Percentiles rank a stretch among this genome's conserved stretches.
These are phyloP conservation scores for Camponotus fellah DNA, from an alignment of 2,888 invertebrate genomes.

Conservation along the genomic window DNA sequence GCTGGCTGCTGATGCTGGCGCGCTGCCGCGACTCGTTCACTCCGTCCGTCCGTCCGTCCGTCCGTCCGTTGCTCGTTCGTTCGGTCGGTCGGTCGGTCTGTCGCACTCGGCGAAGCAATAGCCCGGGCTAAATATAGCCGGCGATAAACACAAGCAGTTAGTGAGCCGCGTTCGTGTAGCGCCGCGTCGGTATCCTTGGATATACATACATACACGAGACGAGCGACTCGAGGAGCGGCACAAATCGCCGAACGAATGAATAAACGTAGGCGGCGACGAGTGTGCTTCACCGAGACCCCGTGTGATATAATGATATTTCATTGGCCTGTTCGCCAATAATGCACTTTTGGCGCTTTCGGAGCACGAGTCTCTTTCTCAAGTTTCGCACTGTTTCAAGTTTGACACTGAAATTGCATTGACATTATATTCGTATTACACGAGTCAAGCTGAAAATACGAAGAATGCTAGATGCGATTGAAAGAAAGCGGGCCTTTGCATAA, in stretches of 20 bases:
- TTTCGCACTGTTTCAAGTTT: neutral
- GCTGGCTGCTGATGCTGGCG: constrained; percentile 41
- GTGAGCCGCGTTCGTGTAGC: constrained; percentile 75
- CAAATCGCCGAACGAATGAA: constrained; percentile 6
- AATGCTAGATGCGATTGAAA: neutral
- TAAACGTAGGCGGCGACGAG: neutral
- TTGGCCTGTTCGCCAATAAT: neutral
- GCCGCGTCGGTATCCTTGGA: constrained; percentile 70
- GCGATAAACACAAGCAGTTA: constrained; percentile 84
- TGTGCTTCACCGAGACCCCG: constrained; percentile 9
- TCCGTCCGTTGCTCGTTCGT: constrained; percentile 46
- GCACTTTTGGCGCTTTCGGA: neutral
- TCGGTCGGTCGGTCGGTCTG: constrained; percentile 71
- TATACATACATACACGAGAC: constrained; percentile 65
- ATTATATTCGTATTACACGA: neutral
- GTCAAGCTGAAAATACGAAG: neutral
- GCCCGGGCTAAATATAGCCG: constrained; percentile 83
- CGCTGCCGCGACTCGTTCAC: constrained; percentile 25
- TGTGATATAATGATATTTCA: neutral
- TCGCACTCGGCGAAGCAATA: constrained; percentile 82
- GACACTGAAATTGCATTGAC: neutral
- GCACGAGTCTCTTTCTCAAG: neutral
- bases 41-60: constrained; percentile 25
- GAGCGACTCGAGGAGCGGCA: constrained; percentile 2
- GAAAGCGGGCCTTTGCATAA: neutral